Conservation (phyloP, 2,797 vertebrate species). For the Neopelma chrysocephalum region DNA sequence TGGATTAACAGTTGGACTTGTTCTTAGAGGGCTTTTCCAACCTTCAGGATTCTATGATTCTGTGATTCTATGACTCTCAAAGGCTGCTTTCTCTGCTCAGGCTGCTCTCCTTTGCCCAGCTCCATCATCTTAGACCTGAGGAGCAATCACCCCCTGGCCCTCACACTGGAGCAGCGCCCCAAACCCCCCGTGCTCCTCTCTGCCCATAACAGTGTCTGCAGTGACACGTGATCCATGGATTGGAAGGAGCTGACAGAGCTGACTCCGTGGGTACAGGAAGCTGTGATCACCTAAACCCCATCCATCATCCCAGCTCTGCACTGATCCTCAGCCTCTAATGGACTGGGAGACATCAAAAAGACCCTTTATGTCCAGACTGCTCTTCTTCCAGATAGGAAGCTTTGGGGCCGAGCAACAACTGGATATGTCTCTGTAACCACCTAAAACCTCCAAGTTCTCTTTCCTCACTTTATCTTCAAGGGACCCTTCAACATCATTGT, state of each 20-base stretch:
- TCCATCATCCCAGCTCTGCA: not conserved
- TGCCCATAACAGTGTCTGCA: not conserved
- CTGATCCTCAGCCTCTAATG: not conserved
- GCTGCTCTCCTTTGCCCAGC: not conserved
- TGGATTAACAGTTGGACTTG: not conserved
- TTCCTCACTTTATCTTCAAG: not conserved
- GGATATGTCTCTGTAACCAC: not conserved
- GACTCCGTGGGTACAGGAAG: not conserved
- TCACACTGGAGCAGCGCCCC: not conserved
- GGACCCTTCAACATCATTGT: not conserved
- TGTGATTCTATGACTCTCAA: not conserved
- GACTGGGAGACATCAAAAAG: not conserved
- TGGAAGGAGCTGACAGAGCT: conserved; percentile 29
- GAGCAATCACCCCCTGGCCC: not conserved
- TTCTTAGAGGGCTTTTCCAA: not conserved
- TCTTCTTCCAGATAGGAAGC: not conserved
- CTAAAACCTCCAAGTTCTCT: not conserved
- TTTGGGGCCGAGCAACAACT: not conserved
- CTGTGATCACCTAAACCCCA: not conserved
- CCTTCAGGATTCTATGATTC: not conserved
- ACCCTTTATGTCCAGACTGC: not conserved
- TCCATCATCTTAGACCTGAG: not conserved
- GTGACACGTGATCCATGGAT: not conserved
- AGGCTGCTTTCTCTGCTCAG: not conserved
- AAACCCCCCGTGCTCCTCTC: not conserved